These are phyloP conservation scores for Loxodonta africana DNA, from an alignment of 2,113 vertebrate species.

Conservation along the genomic window DNA sequence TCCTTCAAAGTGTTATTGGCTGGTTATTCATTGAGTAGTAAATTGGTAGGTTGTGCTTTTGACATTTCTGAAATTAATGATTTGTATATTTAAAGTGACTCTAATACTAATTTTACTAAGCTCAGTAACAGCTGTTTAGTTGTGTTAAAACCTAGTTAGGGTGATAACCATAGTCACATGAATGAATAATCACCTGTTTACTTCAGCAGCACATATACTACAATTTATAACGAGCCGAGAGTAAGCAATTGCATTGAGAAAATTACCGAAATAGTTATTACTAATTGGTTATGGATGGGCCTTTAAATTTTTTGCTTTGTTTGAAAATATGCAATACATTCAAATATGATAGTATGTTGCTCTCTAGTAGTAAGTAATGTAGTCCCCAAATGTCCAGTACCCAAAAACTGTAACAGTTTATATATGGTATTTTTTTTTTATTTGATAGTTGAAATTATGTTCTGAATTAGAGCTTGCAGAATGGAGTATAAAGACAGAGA, in stretches of 20 bases:
- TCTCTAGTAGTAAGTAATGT: not conserved
- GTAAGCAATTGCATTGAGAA: not conserved
- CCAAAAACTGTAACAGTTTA: not conserved
- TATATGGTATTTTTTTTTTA: not conserved
- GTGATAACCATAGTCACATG: not conserved
- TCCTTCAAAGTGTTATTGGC: not conserved
- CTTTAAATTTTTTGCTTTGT: conserved; percentile 31
- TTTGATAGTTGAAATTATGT: not conserved
- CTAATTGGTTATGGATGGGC: not conserved
- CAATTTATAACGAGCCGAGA: not conserved
- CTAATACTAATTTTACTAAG: not conserved
- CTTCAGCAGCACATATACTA: conserved; percentile 20
- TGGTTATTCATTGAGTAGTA: not conserved
- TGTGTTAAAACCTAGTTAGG: not conserved
- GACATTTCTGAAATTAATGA: conserved; percentile 25
- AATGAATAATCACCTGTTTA: conserved; percentile 24
- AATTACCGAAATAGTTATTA: conserved; percentile 16
- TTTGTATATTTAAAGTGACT: conserved; percentile 34
- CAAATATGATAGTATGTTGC: not conserved
- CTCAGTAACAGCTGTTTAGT: conserved; percentile 22
- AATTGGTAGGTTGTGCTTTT: conserved; percentile 13
- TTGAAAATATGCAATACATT: conserved; percentile 44
- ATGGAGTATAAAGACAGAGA: not conserved
- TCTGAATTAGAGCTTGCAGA: conserved; percentile 1
- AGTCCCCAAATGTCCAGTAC: not conserved